A percentile compares a stretch with the other conserved stretches of the same genome.
Conservation (phyloP, 2,888 invertebrate genomes). For the Chrysina gloriosa region DNA sequence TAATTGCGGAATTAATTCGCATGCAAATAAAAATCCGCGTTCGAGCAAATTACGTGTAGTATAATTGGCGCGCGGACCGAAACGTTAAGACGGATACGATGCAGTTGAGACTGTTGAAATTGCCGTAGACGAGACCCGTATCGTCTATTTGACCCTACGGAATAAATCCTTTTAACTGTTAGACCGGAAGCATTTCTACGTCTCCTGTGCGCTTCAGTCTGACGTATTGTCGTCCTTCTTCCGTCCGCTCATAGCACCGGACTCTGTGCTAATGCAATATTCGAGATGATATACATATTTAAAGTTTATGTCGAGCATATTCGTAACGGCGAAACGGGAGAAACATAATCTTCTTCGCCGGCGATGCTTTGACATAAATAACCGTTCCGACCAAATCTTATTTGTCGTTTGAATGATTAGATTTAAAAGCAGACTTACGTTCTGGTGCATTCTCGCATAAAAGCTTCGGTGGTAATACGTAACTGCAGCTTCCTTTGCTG, state of each 20-base stretch:
- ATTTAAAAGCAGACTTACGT: constrained; percentile 18
- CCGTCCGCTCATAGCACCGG: background rate
- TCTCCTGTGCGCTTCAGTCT: background rate
- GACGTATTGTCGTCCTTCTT: background rate
- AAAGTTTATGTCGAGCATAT: constrained; percentile 17
- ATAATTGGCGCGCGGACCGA: constrained; percentile 1
- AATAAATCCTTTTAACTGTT: background rate
- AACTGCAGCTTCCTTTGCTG: background rate
- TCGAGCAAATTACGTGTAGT: constrained; percentile 2
- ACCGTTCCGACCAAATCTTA: constrained; percentile 2
- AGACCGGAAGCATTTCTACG: background rate
- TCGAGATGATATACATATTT: constrained; percentile 13
- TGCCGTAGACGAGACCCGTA: background rate
- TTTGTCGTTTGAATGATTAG: constrained; percentile 22
- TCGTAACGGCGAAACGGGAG: background rate
- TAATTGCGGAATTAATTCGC: constrained; percentile 1
- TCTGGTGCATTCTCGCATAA: constrained; percentile 14
- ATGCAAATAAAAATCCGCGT: constrained; percentile 3
- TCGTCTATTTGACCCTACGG: background rate
- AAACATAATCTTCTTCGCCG: background rate
- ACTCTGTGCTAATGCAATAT: constrained; percentile 14
- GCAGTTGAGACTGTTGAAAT: background rate
- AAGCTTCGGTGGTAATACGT: background rate
- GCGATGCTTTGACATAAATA: constrained; percentile 4
- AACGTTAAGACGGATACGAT: background rate